Conservation (phyloP, 2,113 vertebrate genomes). For the Felis chaus region DNA sequence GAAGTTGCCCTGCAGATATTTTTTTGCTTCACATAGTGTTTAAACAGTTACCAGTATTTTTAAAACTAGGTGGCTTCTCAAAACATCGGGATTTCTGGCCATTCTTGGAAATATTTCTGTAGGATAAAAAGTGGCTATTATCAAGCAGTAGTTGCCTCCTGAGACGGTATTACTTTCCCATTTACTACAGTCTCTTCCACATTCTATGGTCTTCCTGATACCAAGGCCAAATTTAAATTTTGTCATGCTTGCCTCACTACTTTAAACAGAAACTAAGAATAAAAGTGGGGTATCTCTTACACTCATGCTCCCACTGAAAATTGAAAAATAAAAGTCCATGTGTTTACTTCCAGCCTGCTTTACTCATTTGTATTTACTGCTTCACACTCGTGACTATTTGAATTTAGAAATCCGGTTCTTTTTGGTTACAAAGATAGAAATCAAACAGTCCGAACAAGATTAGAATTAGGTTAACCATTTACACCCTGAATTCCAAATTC, state of each 20-base stretch:
- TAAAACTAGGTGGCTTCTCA: neutral
- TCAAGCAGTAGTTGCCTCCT: neutral
- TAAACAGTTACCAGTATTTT: constrained; percentile 11
- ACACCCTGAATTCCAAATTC: neutral
- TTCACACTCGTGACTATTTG: neutral
- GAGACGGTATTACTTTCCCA: neutral
- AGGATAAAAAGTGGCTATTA: neutral
- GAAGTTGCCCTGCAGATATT: neutral
- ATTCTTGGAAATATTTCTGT: neutral
- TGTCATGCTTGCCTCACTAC: neutral
- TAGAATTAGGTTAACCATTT: constrained; percentile 20
- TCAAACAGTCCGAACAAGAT: neutral
- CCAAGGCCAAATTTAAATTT: neutral
- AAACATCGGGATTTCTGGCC: neutral
- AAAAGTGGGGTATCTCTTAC: neutral
- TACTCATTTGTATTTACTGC: neutral
- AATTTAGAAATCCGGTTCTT: neutral
- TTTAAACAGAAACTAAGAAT: constrained; percentile 31
- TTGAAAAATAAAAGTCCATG: neutral
- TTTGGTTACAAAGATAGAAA: neutral
- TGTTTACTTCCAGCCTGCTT: neutral
- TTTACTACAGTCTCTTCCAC: neutral
- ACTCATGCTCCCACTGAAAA: neutral
- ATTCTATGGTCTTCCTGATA: neutral
- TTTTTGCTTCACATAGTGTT: neutral